Evolutionary conservation across 1,140 invertebrate genomes (phyloP).

Genomic region (Piezodorus guildinii): DNA sequence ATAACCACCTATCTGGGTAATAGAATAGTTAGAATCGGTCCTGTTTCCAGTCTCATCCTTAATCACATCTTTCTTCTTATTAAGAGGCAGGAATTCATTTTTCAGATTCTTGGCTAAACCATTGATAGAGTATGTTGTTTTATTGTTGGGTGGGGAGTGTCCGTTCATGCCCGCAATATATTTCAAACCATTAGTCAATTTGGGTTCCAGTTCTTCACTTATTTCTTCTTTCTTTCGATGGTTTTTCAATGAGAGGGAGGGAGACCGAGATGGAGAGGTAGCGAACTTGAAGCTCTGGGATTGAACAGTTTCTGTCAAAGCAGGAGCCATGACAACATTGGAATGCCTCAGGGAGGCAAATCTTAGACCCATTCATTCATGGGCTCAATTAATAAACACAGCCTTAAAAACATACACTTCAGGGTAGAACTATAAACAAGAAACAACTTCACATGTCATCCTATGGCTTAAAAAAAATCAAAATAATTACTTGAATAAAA

Average conservation of each 20-base stretch:
- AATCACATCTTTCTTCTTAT: slow-evolving; percentile 31
- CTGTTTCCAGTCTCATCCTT: neutral
- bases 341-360: slow-evolving; percentile 37
- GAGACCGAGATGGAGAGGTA: slow-evolving; percentile 14
- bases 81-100: slow-evolving; percentile 37
- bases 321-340: slow-evolving; percentile 59
- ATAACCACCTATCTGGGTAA: slow-evolving; percentile 29
- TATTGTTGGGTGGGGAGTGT: slow-evolving; percentile 27
- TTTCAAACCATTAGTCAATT: slow-evolving; percentile 4
- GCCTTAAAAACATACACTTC: too few relatives aligned
- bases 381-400: slow-evolving; percentile 3
- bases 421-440: too few relatives aligned
- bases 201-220: slow-evolving; percentile 16
- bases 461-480: too few relatives aligned
- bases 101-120: slow-evolving; percentile 22
- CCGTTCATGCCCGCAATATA: slow-evolving; percentile 25
- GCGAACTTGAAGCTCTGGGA: slow-evolving; percentile 42
- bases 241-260: slow-evolving; percentile 18
- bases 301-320: slow-evolving; percentile 52
- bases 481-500: too few relatives aligned
- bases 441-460: too few relatives aligned
- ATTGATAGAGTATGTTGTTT: slow-evolving; percentile 31
- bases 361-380: slow-evolving; percentile 33
- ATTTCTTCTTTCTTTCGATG: slow-evolving; percentile 6
- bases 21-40: slow-evolving; percentile 8